Base-by-base conservation (phyloP, 1,140 invertebrate genomes). In the Whitmania pigra region DNA sequence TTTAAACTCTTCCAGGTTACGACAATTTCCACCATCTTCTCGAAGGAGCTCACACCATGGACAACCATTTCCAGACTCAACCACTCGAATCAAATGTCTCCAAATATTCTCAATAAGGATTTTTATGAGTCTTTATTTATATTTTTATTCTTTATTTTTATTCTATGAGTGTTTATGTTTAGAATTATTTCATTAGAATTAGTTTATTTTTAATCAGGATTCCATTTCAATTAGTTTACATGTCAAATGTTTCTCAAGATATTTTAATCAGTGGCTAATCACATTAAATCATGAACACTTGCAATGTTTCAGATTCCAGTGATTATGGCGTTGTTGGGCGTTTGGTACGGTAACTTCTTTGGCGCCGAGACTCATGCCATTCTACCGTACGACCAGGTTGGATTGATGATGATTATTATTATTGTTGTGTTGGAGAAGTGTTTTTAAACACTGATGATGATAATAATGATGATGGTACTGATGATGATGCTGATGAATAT, bases 331-430 rank as follows among this genome's bases (percentile, higher is more conserved):
- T 77, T 99, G 67, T 82, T 99, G 6, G 96, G 96, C 18, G 83
- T 99, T 73, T 98, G 94, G 94, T 99, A 99, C 82, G 85, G 86
- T 70, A 98, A 99, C 81, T 95, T 98, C 79, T 93, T 88, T 80
- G 91, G 91, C 22, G 89, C 91, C 17, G 94, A 98, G 85, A 97
- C 94, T 0, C 92, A 97, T 78, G 92, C 93, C 11, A 84, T 99
- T 0, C 83, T 99, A 55, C 97, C 97, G 0, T 99, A 99, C 83
- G 97, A 99, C 82, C 86, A 85, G 77, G 83, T 84, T 71, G 72
- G 63, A 72, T 20, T 15, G 25, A 22, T 15, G 40, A 53, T 31
- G 69, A 53, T 0, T 3, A n/a, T 72, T 0, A 9, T 63, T 63
- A 36, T 36, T n/a, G n/a, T n/a, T n/a, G n/a, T n/a, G n/a, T n/a